phyloP scores from a whole-genome alignment of 1,140 invertebrate species.

The Sitobion miscanthi region DNA sequence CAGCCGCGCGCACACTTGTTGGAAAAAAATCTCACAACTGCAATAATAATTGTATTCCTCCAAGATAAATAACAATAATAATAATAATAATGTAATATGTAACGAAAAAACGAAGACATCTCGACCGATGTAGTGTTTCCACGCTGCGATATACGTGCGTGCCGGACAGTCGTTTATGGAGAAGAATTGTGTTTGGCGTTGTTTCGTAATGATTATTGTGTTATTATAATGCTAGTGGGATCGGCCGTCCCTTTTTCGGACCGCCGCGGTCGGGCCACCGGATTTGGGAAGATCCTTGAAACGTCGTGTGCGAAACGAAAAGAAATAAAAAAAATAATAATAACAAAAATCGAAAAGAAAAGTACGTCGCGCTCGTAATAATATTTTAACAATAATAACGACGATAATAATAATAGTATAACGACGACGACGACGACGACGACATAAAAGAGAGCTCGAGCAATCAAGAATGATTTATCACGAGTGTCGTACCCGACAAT shows the following conservation, averaged over 20 bases:
- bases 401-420: constrained; percentile 19
- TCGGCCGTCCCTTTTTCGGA: constrained; percentile 43
- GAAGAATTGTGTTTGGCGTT: not conserved
- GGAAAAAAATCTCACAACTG: not conserved
- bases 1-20: not conserved
- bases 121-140: not conserved
- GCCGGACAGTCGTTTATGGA: not conserved
- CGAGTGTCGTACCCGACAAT: constrained; percentile 15
- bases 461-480: constrained; percentile 39
- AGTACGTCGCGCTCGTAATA: not conserved
- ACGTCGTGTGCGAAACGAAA: constrained; percentile 15
- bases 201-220: not conserved
- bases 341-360: not conserved
- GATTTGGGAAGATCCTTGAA: constrained; percentile 41
- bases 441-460: not conserved
- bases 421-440: not conserved
- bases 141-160: not conserved
- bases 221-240: not conserved
- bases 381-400: constrained; percentile 29
- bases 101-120: not conserved
- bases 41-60: not conserved
- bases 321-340: not conserved
- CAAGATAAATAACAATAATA: not conserved
- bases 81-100: not conserved
- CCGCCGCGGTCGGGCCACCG: not conserved